Evolutionary conservation across 1,140 invertebrate genomes (phyloP).

Genomic region (Cyclina sinensis): DNA sequence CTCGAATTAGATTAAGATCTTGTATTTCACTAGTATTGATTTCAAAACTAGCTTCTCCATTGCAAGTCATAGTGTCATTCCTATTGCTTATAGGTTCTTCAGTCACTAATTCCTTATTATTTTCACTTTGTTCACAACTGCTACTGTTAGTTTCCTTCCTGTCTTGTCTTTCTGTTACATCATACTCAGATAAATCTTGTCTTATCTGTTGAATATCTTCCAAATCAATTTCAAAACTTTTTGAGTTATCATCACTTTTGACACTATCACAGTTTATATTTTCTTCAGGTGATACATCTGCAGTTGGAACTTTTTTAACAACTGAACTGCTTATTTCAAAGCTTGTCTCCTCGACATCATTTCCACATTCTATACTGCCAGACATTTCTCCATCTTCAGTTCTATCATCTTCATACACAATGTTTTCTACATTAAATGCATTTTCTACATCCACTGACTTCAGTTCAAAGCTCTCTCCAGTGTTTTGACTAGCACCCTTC

Average conservation of each 20-base stretch:
- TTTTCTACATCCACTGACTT: neutral
- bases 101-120: neutral
- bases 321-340: neutral
- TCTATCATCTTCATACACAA: neutral
- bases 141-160: neutral
- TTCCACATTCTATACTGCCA: neutral
- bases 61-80: neutral
- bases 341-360: neutral
- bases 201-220: neutral
- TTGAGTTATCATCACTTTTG: neutral
- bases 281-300: neutral
- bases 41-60: neutral
- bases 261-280: neutral
- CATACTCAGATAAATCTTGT: neutral
- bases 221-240: slow-evolving; percentile 5
- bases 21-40: neutral
- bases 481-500: neutral
- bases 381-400: neutral
- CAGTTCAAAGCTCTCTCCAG: neutral
- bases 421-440: neutral
- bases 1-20: neutral
- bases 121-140: neutral
- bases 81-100: neutral
- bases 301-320: neutral
- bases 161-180: neutral